Base-by-base conservation (phyloP, 92 coral and sea anemone genomes). In the Porites evermanni region DNA sequence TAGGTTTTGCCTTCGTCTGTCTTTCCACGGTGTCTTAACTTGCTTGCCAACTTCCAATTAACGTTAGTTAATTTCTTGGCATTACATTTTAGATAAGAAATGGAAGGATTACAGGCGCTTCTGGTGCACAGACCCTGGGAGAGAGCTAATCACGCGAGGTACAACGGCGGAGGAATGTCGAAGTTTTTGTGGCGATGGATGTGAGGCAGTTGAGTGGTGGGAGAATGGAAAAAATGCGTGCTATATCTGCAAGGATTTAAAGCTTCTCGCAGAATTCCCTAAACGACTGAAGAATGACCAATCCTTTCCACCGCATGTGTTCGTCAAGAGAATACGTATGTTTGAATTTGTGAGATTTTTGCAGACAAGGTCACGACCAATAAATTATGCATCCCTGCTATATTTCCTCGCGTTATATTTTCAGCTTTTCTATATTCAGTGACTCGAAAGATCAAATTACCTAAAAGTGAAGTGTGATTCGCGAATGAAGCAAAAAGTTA, bases 151-250 rank as follows among this genome's bases (percentile, higher is more conserved):
- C 7, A 11, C 16, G 8, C 59, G 72, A 47, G 63, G 61, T 6
- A 82, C 79, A 8, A 38, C 86, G 14, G 29, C 14, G 12, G 70
- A 61, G 38, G 60, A 82, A 61, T 82, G 86, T n/a, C 70, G 58
- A 60, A 72, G 79, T 5, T 82, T 32, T 16, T 82, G 86, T 58
- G 50, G 51, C 44, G 86, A 82, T 7, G 71, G 79, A 12, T 82
- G 86, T 71, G 79, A 20, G 8, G 86, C 86, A 6, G 51, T 82
- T 14, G 86, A 82, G 71, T 82, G 86, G 86, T 82, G 86, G 86
- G 58, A 58, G 71, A 20, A 19, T 3, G 79, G 86, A n/a, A 64
- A 74, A 26, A 61, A 82, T 53, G 79, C 86, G 20, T 82, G 86
- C 29, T 82, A 82, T 8, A 18, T 60, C 24, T 82, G 86, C 70